These are phyloP conservation scores for Lochmaea crataegi DNA, from an alignment of 2,888 invertebrate species.

Conservation along the genomic window DNA sequence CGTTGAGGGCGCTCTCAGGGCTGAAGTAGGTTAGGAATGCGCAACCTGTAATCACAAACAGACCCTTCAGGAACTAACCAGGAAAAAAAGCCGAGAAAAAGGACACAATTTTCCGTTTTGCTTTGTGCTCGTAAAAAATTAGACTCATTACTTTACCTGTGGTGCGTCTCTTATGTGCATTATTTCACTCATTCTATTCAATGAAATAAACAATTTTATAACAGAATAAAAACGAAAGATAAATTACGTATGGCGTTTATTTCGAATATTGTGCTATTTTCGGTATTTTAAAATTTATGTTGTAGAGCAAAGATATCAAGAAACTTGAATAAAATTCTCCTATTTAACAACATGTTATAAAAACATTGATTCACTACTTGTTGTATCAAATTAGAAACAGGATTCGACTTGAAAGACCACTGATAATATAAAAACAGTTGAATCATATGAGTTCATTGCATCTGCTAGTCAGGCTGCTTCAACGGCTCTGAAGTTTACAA, in stretches of 20 bases:
- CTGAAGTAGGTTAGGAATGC: constrained; percentile 98
- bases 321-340: too few relatives aligned
- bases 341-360: too few relatives aligned
- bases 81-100: constrained; percentile 23
- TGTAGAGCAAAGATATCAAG: too few relatives aligned
- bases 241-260: background rate
- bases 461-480: too few relatives aligned
- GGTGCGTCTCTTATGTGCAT: constrained; percentile 24
- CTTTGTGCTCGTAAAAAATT: constrained; percentile 31
- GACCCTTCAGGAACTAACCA: constrained; percentile 38
- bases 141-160: constrained; percentile 24
- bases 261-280: too few relatives aligned
- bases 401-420: too few relatives aligned
- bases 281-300: too few relatives aligned
- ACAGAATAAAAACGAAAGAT: background rate
- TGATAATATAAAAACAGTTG: too few relatives aligned
- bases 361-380: too few relatives aligned
- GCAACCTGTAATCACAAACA: constrained; percentile 81
- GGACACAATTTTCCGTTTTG: constrained; percentile 31
- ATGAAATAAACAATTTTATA: constrained; percentile 23
- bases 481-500: too few relatives aligned
- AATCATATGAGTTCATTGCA: too few relatives aligned
- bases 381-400: too few relatives aligned
- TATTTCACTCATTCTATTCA: constrained; percentile 18
- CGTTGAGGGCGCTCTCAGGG: constrained; percentile 93